Conservation (phyloP, 2,797 vertebrate genomes). For the Octomys mimax region DNA sequence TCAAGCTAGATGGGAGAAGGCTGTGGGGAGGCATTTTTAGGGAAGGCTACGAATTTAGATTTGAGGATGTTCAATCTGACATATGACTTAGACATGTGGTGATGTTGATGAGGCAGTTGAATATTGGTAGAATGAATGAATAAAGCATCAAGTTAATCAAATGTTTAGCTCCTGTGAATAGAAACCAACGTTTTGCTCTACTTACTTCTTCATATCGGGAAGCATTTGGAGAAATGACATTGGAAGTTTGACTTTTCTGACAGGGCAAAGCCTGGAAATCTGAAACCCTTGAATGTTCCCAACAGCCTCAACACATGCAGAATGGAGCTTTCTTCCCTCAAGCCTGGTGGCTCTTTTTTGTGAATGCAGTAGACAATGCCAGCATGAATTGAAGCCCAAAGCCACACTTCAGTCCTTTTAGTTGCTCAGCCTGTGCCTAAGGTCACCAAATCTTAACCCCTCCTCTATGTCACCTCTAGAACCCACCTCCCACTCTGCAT, state of each 20-base stretch:
- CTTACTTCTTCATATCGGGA: neutral
- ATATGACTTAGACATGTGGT: conserved; percentile 46
- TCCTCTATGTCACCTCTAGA: neutral
- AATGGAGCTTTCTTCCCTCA: neutral
- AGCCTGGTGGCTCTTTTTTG: neutral
- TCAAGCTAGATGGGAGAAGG: neutral
- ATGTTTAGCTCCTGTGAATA: neutral
- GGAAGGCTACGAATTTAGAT: conserved; percentile 32
- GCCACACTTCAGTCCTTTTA: neutral
- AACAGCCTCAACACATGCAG: neutral
- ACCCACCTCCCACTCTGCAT: neutral
- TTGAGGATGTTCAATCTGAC: conserved; percentile 42
- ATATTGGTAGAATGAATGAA: conserved; percentile 61
- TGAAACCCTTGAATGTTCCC: neutral
- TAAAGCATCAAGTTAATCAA: conserved; percentile 52
- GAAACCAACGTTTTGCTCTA: neutral
- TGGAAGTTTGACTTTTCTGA: neutral
- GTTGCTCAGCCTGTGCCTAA: neutral
- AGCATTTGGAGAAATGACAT: neutral
- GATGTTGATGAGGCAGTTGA: conserved; percentile 47
- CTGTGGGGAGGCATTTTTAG: neutral
- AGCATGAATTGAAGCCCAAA: neutral
- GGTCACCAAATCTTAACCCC: neutral
- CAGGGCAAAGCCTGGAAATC: neutral
- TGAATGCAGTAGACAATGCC: neutral